Evolutionary conservation across 2,888 invertebrate species (phyloP), one percentile per base, ranked within the genome.

Genomic region (Drosophila nr. perissopoda): DNA sequence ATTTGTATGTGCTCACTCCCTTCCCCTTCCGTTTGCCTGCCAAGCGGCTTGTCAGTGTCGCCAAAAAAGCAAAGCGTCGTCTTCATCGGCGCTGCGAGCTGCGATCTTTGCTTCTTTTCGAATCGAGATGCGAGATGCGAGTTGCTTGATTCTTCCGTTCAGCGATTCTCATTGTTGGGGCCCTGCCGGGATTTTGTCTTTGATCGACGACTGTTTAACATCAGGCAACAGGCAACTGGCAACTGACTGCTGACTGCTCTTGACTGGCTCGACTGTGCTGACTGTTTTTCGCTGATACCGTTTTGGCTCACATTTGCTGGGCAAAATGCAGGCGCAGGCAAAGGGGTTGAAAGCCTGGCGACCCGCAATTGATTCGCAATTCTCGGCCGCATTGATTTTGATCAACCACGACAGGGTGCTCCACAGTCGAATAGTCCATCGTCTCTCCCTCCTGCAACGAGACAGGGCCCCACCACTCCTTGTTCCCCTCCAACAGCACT

Each of bases 61-160:
- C 90, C 88, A 86, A 89, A 89, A 89, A 89, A 88, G 80, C 84
- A 80, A 86, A 89, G 75, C 90, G 88, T 89, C 90, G 86, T 87
- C 90, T 89, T 89, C 90, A 89, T 89, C 77, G 84, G 56, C 59
- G 70, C 56, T 67, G 64, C 31, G 16, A 53, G 64, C 56, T 64
- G 49, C 16, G 25, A 34, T 48, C 29, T 11, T n/a, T 40, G 11
- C 57, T 29, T 29, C 38, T 56, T 42, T 68, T 70, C 66, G 71
- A 21, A 48, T 18, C 56, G 38, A 21, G 38, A 38, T 60, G 51
- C 60, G 49, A 21, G 29, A 46, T 58, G 63, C 64, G 52, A 52
- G 34, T 21, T 49, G 61, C 49, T 62, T 67, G 59, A 34, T 59
- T 51, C 51, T 51, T 40, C 48, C 56, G 67, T 31, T 46, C 46